Evolutionary conservation across 1,140 invertebrate genomes (phyloP), one percentile per base, ranked within the genome.

Genomic region (Popillia japonica): DNA sequence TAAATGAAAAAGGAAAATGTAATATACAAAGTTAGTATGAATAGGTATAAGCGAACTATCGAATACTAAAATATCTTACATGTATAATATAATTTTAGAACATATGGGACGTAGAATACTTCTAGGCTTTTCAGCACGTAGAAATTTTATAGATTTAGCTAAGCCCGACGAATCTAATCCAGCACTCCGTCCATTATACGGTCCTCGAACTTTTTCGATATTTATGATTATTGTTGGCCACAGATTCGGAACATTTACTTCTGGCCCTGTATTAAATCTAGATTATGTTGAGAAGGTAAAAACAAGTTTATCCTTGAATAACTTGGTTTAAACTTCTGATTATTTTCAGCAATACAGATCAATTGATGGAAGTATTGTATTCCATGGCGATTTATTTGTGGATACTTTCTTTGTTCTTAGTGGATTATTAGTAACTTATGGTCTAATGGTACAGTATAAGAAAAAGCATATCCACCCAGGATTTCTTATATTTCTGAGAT

Each of bases 321-420:
- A 34, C 27, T 34, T 1, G 4, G 27, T 34, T 34, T 34, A 4
- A 22, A 55, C 23, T 64, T 55, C 11, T 10, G n/a, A 34, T 59
- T 72, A 27, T 81, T 83, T 83, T 76, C 73, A 85, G 83, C 81
- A 85, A 83, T 86, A 84, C 78, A 79, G 84, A 75, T 81, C 83
- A 34, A 27, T 80, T 23, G 78, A 82, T 0, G 88, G 87, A 0
- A 81, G 87, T 78, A 83, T 90, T 14, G 72, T 89, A 3, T 86
- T 90, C 7, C 92, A 92, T 84, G 90, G 90, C 8, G 89, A 91
- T 78, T 84, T 92, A 3, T 89, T 91, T 59, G 92, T 92, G 4
- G 92, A 93, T 83, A 88, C 90, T 0, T 93, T 92, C 83, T 92
- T 92, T 80, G 80, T 91, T 40, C 82, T 90, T 11, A 92, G 92